These are phyloP conservation scores for Mormyrops boulengeri DNA, from an alignment of 2,797 vertebrate genomes.

Conservation along the genomic window DNA sequence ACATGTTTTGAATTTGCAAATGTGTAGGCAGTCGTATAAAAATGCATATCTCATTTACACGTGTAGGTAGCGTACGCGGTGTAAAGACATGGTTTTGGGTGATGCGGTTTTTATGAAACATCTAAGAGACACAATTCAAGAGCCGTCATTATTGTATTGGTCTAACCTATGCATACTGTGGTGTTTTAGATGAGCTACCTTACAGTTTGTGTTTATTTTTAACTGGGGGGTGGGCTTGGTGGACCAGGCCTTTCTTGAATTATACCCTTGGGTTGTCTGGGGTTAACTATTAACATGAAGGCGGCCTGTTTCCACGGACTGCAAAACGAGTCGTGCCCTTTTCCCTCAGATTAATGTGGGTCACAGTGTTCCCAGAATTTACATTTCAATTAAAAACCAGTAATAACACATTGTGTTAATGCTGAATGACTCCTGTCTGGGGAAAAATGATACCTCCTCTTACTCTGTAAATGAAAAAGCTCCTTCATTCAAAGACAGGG, in stretches of 20 bases:
- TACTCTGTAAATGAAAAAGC: constrained; percentile 87
- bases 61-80: not conserved
- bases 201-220: constrained; percentile 44
- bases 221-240: constrained; percentile 31
- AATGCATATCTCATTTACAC: not conserved
- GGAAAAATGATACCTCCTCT: constrained; percentile 85
- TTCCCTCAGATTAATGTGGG: constrained; percentile 70
- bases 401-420: constrained; percentile 92
- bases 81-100: not conserved
- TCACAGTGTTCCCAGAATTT: constrained; percentile 89
- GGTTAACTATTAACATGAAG: constrained; percentile 52
- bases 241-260: constrained; percentile 33
- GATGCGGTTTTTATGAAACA: not conserved
- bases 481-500: constrained; percentile 78
- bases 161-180: constrained; percentile 23
- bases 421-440: constrained; percentile 74
- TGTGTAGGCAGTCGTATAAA: not conserved
- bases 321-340: constrained; percentile 82
- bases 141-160: not conserved
- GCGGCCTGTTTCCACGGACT: constrained; percentile 55
- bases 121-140: not conserved
- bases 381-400: constrained; percentile 97
- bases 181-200: constrained; percentile 23
- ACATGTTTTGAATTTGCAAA: not conserved
- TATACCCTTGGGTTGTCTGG: constrained; percentile 26